Conservation (phyloP, 2,797 vertebrate species). For the Heteromormyrus szaboi region DNA sequence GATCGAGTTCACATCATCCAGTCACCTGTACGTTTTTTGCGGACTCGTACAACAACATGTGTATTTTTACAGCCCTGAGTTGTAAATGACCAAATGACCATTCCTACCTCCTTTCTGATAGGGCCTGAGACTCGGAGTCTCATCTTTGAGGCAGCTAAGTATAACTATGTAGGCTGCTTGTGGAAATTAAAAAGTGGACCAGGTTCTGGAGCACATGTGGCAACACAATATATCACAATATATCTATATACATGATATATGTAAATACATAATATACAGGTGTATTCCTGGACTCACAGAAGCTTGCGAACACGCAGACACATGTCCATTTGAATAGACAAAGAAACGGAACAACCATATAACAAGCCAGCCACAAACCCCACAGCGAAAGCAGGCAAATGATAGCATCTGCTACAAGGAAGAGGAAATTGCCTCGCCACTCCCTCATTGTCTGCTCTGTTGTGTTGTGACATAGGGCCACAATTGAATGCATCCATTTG, state of each 20-base stretch:
- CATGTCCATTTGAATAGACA: not conserved
- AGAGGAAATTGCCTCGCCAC: not conserved
- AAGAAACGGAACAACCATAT: not conserved
- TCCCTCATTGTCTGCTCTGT: not conserved
- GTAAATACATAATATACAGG: not conserved
- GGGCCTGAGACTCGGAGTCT: not conserved
- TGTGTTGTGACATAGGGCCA: not conserved
- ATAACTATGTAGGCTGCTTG: not conserved
- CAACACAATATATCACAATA: not conserved
- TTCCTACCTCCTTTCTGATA: not conserved
- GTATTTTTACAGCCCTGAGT: not conserved
- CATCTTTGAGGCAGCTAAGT: not conserved
- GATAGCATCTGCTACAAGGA: not conserved
- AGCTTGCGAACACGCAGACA: not conserved
- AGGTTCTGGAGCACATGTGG: not conserved
- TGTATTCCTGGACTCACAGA: not conserved
- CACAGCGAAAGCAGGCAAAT: not conserved
- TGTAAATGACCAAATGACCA: not conserved
- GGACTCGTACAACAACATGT: not conserved
- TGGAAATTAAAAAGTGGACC: not conserved
- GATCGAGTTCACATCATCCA: not conserved
- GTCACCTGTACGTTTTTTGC: not conserved
- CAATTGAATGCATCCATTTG: conserved; percentile 7
- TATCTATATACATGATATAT: not conserved
- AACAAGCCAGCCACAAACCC: not conserved